A percentile compares a stretch with the other conserved stretches of the same genome.
phyloP scores from a whole-genome alignment of 2,888 invertebrate genomes.

The Harpagoxenus sublaevis region DNA sequence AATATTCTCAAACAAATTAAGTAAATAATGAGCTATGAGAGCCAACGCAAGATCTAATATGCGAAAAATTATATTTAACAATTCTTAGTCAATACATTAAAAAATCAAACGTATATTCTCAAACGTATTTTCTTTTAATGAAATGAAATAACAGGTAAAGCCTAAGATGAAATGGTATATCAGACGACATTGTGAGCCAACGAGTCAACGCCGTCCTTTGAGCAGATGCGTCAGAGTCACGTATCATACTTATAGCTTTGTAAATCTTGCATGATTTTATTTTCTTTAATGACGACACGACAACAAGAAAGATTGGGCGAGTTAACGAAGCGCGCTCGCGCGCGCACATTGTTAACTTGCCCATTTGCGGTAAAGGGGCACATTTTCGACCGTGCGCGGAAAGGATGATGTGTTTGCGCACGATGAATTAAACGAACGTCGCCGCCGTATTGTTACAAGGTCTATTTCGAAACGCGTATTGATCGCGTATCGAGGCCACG shows the following conservation, averaged over 20 bases:
- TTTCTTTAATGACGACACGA: background rate
- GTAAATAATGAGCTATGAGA: too few relatives aligned
- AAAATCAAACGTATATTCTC: too few relatives aligned
- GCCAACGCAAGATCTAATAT: too few relatives aligned
- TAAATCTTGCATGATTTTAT: background rate
- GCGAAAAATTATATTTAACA: too few relatives aligned
- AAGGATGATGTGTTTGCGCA: background rate
- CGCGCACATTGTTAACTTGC: background rate
- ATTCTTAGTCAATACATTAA: too few relatives aligned
- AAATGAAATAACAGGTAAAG: conserved; percentile 18
- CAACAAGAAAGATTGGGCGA: background rate
- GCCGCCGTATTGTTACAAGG: conserved; percentile 3
- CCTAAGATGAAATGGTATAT: conserved; percentile 19
- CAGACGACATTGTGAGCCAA: conserved; percentile 35
- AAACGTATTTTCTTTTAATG: background rate
- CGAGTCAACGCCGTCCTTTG: conserved; percentile 44
- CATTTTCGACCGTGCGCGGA: background rate
- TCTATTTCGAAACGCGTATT: conserved; percentile 23
- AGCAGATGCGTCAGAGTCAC: background rate
- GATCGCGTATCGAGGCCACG: conserved; percentile 42
- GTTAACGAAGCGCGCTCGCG: conserved; percentile 24
- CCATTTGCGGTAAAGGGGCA: background rate
- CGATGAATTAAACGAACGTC: conserved; percentile 22
- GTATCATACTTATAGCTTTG: background rate
- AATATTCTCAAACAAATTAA: background rate